These are phyloP conservation scores for Athalia circularis DNA, from an alignment of 2,888 invertebrate genomes.

Conservation along the genomic window DNA sequence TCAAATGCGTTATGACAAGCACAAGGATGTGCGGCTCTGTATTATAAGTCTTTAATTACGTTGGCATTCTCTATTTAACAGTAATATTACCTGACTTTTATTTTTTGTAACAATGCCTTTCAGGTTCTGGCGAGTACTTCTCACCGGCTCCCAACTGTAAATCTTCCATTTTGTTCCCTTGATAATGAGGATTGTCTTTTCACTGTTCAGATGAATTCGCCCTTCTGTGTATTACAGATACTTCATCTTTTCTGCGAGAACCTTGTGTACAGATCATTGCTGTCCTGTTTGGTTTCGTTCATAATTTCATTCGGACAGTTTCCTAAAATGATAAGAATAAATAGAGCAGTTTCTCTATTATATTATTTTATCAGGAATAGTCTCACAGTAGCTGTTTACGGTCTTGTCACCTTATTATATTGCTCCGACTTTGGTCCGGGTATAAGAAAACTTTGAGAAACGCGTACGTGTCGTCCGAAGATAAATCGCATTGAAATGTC, in stretches of 20 bases:
- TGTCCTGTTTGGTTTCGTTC: neutral
- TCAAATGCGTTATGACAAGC: too few relatives aligned
- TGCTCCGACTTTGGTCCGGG: neutral
- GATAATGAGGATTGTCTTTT: conserved; percentile 8
- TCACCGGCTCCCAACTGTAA: neutral
- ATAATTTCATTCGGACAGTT: conserved; percentile 18
- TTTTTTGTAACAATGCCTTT: conserved; percentile 7
- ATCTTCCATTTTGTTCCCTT: neutral
- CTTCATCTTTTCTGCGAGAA: neutral
- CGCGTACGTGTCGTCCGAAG: too few relatives aligned
- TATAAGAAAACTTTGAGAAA: too few relatives aligned
- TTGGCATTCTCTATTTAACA: neutral
- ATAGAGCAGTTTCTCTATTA: neutral
- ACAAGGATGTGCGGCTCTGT: too few relatives aligned
- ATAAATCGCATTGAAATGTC: too few relatives aligned
- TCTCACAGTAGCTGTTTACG: neutral
- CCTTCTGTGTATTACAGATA: neutral
- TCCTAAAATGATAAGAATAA: neutral
- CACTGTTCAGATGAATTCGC: neutral
- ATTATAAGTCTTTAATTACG: neutral
- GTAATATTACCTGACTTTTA: neutral
- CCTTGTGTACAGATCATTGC: neutral
- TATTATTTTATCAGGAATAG: neutral
- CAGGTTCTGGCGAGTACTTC: neutral
- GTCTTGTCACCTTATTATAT: neutral